A percentile compares a stretch with the other conserved stretches of the same genome.
phyloP scores from a whole-genome alignment of 2,113 vertebrate species.

The Takifugu bimaculatus region DNA sequence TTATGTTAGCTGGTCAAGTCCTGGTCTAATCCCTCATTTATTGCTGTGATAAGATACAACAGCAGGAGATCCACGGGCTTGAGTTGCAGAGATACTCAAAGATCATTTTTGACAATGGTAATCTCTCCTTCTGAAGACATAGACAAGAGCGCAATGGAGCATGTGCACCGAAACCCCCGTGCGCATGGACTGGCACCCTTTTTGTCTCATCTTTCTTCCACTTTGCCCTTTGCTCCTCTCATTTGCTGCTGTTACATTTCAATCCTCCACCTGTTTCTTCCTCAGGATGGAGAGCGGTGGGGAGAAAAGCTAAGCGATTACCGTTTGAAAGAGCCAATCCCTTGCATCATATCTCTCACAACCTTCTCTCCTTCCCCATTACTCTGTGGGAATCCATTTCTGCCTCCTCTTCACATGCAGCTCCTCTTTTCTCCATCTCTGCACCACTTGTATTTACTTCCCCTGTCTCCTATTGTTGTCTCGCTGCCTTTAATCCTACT shows the following conservation, averaged over 20 bases:
- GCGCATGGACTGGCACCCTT: slow-evolving; percentile 17
- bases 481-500: slow-evolving; percentile 47
- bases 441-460: slow-evolving; percentile 39
- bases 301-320: slow-evolving; percentile 61
- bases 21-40: slow-evolving; percentile 22
- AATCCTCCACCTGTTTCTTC: slow-evolving; percentile 54
- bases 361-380: slow-evolving; percentile 45
- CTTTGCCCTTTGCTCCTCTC: slow-evolving; percentile 62
- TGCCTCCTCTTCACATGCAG: slow-evolving; percentile 48
- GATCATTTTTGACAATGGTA: slow-evolving; percentile 26
- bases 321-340: slow-evolving; percentile 64
- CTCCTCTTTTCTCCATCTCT: slow-evolving; percentile 31
- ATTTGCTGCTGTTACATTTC: slow-evolving; percentile 69
- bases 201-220: slow-evolving; percentile 41
- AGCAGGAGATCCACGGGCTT: slow-evolving; percentile 9
- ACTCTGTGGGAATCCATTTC: slow-evolving; percentile 55
- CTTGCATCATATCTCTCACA: slow-evolving; percentile 64
- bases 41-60: slow-evolving; percentile 2
- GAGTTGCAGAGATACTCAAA: background rate
- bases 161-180: slow-evolving; percentile 4
- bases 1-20: slow-evolving; percentile 31
- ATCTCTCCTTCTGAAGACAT: slow-evolving; percentile 27
- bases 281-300: slow-evolving; percentile 36
- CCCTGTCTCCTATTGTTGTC: slow-evolving; percentile 43
- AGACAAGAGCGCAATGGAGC: slow-evolving; percentile 15